phyloP scores from a whole-genome alignment of 2,888 invertebrate species.

The Agriopis marginaria region DNA sequence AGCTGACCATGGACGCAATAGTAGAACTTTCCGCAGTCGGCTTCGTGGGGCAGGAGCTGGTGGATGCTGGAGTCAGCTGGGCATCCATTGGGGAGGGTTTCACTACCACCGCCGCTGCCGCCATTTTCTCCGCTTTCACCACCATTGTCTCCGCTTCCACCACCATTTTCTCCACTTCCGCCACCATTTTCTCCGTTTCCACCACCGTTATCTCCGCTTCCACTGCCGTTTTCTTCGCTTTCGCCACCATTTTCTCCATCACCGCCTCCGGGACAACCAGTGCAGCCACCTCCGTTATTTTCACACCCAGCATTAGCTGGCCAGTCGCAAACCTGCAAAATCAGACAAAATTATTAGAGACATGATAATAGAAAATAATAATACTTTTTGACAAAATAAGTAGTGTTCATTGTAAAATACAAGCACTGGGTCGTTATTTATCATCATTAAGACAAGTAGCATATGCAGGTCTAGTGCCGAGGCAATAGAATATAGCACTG shows the following conservation, averaged over 20 bases:
- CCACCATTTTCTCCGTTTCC: constrained; percentile 9
- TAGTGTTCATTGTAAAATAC: too few relatives aligned
- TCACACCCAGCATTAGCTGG: constrained; percentile 9
- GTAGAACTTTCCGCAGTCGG: constrained; percentile 50
- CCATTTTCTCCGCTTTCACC: background rate
- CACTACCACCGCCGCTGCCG: background rate
- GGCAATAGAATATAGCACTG: too few relatives aligned
- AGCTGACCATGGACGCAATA: constrained; percentile 60
- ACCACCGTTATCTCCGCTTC: background rate
- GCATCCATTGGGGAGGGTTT: constrained; percentile 53
- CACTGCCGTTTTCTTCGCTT: constrained; percentile 18
- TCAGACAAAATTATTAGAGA: background rate
- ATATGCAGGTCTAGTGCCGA: too few relatives aligned
- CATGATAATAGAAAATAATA: too few relatives aligned
- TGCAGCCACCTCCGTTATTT: constrained; percentile 2
- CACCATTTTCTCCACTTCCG: constrained; percentile 4
- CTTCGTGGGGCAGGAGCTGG: constrained; percentile 60
- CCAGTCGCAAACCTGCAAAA: constrained; percentile 11
- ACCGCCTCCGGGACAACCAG: constrained; percentile 4
- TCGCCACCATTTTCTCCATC: constrained; percentile 23
- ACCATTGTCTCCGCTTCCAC: constrained; percentile 3
- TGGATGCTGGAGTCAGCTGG: constrained; percentile 54
- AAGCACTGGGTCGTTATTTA: too few relatives aligned
- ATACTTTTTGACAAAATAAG: too few relatives aligned
- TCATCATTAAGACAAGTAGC: too few relatives aligned